Evolutionary conservation across 2,888 invertebrate species (phyloP), one percentile per base, ranked within the genome.

Genomic region (Nymphalis urticae): DNA sequence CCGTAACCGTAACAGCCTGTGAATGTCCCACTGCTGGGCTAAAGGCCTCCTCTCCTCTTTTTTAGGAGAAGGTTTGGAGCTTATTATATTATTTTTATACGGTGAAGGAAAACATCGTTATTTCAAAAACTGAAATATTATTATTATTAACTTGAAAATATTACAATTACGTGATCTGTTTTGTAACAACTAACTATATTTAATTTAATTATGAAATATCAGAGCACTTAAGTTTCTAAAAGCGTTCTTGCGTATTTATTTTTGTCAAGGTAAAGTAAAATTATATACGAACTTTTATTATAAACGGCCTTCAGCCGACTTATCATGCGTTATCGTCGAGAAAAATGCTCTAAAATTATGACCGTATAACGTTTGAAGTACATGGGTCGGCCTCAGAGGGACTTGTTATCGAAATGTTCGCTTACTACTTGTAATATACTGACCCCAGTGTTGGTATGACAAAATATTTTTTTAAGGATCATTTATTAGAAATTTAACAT

Each of bases 401-500:
- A 64, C 68, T 70, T 59, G 69, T 74, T 74, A 72, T 71, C 66
- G 69, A 68, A 66, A 65, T 54, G 48, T n/a, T 56, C 54, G 32
- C 47, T 53, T 62, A 36, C 42, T 36, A 36, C 13, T 36, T 58
- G 58, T 42, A 19, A n/a, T 19, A 58, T n/a, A 56, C 27, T 56
- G 54, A 56, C 54, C 17, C 16, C 32, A 27, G 32, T 56, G 32
- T 32, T 32, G n/a, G 54, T 54, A 54, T 17, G 27, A 56, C 27
- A 54, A 54, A 16, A 27, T 54, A 27, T 21, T 51, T n/a, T 51
- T 21, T n/a, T 6, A 51, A 51, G 13, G 3, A 2, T 10, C 13
- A 5, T 51, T 19, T 32, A 32, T 32, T 32, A 32, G 19, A 10
- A 51, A 9, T 10, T 51, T 51, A 48, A 48, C 48, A n/a, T 48